These are phyloP conservation scores for Zophobas atratus DNA, from an alignment of 1,140 invertebrate genomes.

Conservation along the genomic window DNA sequence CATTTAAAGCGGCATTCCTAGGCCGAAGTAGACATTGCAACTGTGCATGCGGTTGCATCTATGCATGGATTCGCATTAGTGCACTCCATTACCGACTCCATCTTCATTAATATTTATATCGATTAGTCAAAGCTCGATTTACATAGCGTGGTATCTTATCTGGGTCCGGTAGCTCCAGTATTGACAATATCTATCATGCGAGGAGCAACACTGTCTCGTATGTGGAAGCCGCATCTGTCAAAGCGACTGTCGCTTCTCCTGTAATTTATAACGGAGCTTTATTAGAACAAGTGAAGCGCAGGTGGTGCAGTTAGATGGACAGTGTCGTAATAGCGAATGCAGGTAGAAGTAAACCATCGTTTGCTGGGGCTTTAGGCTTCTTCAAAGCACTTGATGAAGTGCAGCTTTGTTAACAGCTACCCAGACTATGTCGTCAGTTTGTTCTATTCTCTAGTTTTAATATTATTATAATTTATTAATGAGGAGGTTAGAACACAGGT, in stretches of 20 bases:
- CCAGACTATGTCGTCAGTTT: too few relatives aligned
- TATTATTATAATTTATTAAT: too few relatives aligned
- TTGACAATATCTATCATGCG: conserved; percentile 48
- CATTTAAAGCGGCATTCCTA: conserved; percentile 41
- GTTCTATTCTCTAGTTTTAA: too few relatives aligned
- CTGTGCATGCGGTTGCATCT: conserved; percentile 24
- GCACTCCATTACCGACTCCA: conserved; percentile 47
- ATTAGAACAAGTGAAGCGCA: conserved; percentile 38
- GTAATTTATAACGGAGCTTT: conserved; percentile 36
- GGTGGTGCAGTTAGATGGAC: conserved; percentile 34
- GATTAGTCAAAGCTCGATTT: conserved; percentile 48
- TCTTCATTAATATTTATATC: conserved; percentile 51
- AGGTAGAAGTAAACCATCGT: neutral
- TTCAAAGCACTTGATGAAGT: too few relatives aligned
- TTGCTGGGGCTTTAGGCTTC: too few relatives aligned
- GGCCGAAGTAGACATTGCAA: conserved; percentile 16
- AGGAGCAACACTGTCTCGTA: conserved; percentile 14
- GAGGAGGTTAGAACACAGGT: too few relatives aligned
- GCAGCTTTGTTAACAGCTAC: too few relatives aligned
- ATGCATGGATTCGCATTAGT: conserved; percentile 47
- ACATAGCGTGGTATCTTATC: conserved; percentile 48
- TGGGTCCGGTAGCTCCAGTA: conserved; percentile 39
- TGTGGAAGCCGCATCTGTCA: conserved; percentile 9
- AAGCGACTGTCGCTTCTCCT: conserved; percentile 3
- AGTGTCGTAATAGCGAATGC: conserved; percentile 31